A percentile compares a stretch with the other conserved stretches of the same genome.
These are phyloP conservation scores for Notamacropus eugenii DNA, from an alignment of 2,797 vertebrate genomes.

Conservation along the genomic window DNA sequence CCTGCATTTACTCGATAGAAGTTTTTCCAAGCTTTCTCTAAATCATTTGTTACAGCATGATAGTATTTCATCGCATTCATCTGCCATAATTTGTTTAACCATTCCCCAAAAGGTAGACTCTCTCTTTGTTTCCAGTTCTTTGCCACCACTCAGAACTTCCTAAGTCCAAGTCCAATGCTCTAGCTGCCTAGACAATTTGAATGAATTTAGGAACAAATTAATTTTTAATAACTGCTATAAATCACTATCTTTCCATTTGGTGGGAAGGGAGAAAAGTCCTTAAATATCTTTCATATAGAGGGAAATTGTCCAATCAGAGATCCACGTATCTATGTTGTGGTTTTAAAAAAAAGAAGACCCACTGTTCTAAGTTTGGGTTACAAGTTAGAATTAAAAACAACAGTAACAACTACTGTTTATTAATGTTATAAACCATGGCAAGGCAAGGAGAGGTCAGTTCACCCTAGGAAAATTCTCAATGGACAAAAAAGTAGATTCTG, in stretches of 20 bases:
- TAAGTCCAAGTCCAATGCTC: neutral
- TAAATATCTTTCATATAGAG: no score
- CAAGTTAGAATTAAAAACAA: neutral
- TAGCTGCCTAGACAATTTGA: neutral
- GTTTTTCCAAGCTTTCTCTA: neutral
- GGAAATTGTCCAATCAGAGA: no score
- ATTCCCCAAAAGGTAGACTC: neutral
- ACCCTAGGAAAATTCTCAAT: neutral
- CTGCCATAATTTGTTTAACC: neutral
- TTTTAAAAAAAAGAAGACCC: neutral
- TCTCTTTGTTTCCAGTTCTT: neutral
- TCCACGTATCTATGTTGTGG: neutral
- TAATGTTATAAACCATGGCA: neutral
- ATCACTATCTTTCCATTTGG: neutral
- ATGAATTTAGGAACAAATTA: neutral
- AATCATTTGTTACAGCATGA: neutral
- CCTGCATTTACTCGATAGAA: neutral
- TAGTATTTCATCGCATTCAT: neutral
- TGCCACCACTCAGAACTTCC: neutral
- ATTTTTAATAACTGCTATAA: neutral
- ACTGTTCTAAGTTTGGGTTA: neutral
- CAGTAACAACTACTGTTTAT: neutral
- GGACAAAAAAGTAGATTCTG: neutral
- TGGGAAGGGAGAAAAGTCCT: neutral
- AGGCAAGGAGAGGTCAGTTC: neutral